phyloP scores from a whole-genome alignment of 64 coral and sea anemone species.

The Stichodactyla helianthus region DNA sequence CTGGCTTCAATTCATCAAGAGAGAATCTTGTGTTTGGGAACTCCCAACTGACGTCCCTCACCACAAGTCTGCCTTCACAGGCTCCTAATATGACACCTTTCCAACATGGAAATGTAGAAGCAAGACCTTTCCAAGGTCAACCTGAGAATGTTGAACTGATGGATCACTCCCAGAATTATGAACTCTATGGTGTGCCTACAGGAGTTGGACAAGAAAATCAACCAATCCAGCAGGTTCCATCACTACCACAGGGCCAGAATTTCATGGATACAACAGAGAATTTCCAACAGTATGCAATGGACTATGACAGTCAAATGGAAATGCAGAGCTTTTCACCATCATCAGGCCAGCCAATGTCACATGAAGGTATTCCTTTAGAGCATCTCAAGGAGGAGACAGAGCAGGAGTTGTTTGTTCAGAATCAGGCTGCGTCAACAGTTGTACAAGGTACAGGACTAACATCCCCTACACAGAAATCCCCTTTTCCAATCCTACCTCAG shows the following conservation, averaged over 20 bases:
- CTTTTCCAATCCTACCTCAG: neutral
- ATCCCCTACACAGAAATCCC: neutral
- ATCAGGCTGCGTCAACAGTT: neutral
- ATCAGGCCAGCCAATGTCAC: neutral
- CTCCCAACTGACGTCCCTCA: neutral
- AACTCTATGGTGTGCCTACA: neutral
- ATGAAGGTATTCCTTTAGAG: constrained; percentile 3
- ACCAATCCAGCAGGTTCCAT: neutral
- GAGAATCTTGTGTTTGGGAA: neutral
- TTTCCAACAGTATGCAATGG: constrained; percentile 1
- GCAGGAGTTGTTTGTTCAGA: neutral
- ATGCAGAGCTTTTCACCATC: neutral
- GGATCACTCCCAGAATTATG: constrained; percentile 38
- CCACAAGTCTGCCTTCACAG: neutral
- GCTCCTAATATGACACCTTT: neutral
- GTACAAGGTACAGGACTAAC: neutral
- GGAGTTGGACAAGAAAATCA: neutral
- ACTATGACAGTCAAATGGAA: neutral
- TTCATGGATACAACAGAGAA: constrained; percentile 9
- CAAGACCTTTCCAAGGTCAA: neutral
- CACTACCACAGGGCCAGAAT: neutral
- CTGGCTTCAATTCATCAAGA: neutral
- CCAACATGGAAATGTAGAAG: constrained; percentile 26
- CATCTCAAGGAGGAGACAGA: neutral
- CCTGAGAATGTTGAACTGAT: constrained; percentile 52